phyloP scores from a whole-genome alignment of 2,888 invertebrate genomes.

The Drosophila barbarae region DNA sequence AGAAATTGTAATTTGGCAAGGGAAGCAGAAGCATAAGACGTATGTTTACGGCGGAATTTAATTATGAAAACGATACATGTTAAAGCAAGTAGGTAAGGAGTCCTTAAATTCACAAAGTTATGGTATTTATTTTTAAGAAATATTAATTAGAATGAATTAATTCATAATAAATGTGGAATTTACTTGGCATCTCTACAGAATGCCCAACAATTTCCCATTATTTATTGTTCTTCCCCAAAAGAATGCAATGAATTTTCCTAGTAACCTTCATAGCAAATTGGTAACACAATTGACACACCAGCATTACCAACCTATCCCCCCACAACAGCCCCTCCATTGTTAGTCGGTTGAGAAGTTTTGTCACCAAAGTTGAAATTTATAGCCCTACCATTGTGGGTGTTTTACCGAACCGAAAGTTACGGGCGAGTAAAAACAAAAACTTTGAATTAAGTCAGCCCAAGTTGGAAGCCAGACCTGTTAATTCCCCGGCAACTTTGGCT shows the following conservation, averaged over 20 bases:
- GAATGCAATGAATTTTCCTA: not conserved
- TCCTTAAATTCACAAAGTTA: not conserved
- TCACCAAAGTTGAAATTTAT: constrained; percentile 46
- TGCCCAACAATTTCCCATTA: not conserved
- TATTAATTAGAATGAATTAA: not conserved
- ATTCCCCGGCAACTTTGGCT: constrained; percentile 18
- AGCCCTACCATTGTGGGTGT: constrained; percentile 14
- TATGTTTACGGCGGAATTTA: no score
- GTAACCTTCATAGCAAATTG: constrained; percentile 5
- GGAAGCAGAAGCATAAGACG: not conserved
- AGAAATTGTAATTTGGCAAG: constrained; percentile 6
- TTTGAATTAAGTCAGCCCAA: constrained; percentile 30
- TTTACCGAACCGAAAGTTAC: not conserved
- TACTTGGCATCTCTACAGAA: not conserved
- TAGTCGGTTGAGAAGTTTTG: constrained; percentile 38
- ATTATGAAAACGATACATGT: not conserved
- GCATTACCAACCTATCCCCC: constrained; percentile 1
- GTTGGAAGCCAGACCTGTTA: constrained; percentile 42
- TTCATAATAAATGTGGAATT: no score
- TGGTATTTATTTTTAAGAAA: not conserved
- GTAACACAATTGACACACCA: constrained; percentile 6
- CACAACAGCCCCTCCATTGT: constrained; percentile 36
- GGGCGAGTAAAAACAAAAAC: constrained; percentile 22
- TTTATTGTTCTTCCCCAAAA: not conserved
- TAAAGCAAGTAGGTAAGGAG: not conserved